Percentiles rank a stretch among this genome's conserved stretches.
Conservation (phyloP, 2,113 vertebrate species). For the Perognathus longimembris region DNA sequence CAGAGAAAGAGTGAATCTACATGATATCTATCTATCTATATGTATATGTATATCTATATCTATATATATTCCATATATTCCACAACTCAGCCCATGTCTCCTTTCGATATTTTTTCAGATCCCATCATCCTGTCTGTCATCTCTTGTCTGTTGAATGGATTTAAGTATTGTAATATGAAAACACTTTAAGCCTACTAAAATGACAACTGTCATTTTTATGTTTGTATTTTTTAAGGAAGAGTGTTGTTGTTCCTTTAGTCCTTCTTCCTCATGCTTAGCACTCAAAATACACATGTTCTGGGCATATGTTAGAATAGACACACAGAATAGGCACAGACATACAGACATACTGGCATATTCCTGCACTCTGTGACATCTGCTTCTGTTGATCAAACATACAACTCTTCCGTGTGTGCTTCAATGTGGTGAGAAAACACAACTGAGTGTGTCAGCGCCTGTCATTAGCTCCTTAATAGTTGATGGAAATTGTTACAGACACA, state of each 20-base stretch:
- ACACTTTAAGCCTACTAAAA: neutral
- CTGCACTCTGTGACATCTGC: conserved; percentile 79
- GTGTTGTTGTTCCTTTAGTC: conserved; percentile 24
- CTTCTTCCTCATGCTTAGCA: conserved; percentile 44
- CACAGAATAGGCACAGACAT: conserved; percentile 53
- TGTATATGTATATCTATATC: too few species aligned
- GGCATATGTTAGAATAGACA: conserved; percentile 69
- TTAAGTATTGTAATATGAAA: neutral
- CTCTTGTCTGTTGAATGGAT: neutral
- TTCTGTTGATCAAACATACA: conserved; percentile 76
- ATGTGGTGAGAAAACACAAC: conserved; percentile 62
- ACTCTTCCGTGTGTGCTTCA: conserved; percentile 66
- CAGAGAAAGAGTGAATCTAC: neutral
- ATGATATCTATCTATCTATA: too few species aligned
- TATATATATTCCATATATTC: too few species aligned
- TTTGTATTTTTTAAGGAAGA: neutral
- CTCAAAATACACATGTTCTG: conserved; percentile 77
- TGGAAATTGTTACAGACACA: neutral
- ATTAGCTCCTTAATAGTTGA: conserved; percentile 31
- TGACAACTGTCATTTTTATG: neutral
- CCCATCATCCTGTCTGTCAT: neutral
- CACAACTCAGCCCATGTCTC: neutral
- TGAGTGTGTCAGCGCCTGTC: conserved; percentile 62
- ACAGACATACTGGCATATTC: conserved; percentile 76
- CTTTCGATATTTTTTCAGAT: neutral